Evolutionary conservation across 2,113 vertebrate species (phyloP).

Genomic region (Ptychochromis oligacanthus): DNA sequence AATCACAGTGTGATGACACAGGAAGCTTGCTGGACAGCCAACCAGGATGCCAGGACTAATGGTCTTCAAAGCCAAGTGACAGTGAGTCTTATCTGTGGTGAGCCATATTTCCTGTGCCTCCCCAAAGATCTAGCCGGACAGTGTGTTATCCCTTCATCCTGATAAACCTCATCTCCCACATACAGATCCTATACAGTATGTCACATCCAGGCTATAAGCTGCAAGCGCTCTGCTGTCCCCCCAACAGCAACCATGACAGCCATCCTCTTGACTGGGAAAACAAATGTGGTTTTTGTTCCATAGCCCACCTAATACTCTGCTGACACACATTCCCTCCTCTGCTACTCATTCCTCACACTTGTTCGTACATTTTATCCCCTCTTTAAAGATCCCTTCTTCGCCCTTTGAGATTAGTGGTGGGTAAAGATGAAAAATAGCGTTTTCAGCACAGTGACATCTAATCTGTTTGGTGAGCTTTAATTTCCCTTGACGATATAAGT

Average conservation of each 20-base stretch:
- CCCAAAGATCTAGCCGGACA: constrained; percentile 66
- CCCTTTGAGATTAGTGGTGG: constrained; percentile 74
- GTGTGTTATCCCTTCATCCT: constrained; percentile 54
- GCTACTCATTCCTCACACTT: constrained; percentile 30
- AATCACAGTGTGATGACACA: constrained; percentile 53
- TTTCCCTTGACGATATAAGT: constrained; percentile 78
- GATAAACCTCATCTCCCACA: constrained; percentile 59
- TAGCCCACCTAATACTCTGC: constrained; percentile 63
- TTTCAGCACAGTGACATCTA: constrained; percentile 80
- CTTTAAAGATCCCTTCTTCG: constrained; percentile 66
- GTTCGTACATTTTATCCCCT: constrained; percentile 37
- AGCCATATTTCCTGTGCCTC: constrained; percentile 59
- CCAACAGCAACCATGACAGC: constrained; percentile 50
- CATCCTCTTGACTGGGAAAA: constrained; percentile 43
- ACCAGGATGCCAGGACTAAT: constrained; percentile 58
- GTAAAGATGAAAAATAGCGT: constrained; percentile 82
- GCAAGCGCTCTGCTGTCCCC: constrained; percentile 5
- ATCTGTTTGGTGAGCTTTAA: constrained; percentile 84
- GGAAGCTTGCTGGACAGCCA: constrained; percentile 32
- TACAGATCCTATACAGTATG: constrained; percentile 49
- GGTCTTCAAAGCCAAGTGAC: constrained; percentile 68
- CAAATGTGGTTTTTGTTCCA: constrained; percentile 59
- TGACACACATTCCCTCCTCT: constrained; percentile 59
- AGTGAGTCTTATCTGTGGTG: constrained; percentile 64
- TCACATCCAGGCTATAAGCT: constrained; percentile 61